Evolutionary conservation across 1,140 invertebrate genomes (phyloP).

Genomic region (Drosophila prosaltans): DNA sequence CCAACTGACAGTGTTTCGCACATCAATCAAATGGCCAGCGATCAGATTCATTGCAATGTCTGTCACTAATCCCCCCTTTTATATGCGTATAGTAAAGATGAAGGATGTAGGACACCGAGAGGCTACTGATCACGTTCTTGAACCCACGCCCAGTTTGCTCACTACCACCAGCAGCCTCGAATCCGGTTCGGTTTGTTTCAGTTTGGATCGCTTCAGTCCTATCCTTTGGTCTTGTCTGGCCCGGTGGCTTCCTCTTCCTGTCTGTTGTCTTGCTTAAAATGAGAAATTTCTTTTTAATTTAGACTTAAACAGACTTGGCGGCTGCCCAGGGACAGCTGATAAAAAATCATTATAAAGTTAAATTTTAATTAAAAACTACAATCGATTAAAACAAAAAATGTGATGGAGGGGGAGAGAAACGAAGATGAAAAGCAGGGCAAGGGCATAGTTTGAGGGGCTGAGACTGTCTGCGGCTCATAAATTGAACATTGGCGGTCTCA

Average conservation of each 20-base stretch:
- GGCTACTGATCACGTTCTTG: constrained; percentile 55
- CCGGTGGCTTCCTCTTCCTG: constrained; percentile 60
- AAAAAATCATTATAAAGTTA: constrained; percentile 83
- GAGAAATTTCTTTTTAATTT: constrained; percentile 83
- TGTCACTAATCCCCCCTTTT: constrained; percentile 53
- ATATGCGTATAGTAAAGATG: neutral
- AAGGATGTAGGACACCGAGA: neutral
- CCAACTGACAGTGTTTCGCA: constrained; percentile 42
- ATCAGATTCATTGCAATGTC: constrained; percentile 36
- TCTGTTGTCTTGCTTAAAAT: constrained; percentile 55
- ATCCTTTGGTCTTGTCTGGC: neutral
- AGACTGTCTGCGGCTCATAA: constrained; percentile 80
- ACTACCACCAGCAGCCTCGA: constrained; percentile 15
- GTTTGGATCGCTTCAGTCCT: no score
- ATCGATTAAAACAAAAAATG: constrained; percentile 57
- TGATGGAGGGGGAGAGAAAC: neutral
- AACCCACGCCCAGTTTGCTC: constrained; percentile 69
- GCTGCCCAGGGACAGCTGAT: constrained; percentile 69
- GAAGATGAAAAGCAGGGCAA: neutral
- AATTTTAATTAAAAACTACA: constrained; percentile 83
- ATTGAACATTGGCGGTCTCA: constrained; percentile 68
- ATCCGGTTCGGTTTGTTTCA: neutral
- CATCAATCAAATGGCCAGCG: constrained; percentile 66
- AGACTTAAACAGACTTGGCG: constrained; percentile 62
- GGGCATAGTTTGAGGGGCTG: constrained; percentile 17